A percentile compares a stretch with the other conserved stretches of the same genome.
phyloP scores from a whole-genome alignment of 2,888 invertebrate genomes.

The Helleia helle region DNA sequence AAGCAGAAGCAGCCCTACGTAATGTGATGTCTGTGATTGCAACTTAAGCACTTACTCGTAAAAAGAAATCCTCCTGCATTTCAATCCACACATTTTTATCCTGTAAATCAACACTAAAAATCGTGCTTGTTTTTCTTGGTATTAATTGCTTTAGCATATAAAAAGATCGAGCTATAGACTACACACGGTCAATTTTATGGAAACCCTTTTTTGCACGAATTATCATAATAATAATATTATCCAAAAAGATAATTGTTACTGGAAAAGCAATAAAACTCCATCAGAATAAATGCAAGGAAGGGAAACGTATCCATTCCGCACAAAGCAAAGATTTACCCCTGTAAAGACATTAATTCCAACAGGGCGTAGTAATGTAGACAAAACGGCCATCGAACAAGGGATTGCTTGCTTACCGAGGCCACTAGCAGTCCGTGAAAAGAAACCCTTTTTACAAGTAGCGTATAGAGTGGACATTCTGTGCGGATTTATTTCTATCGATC shows the following conservation, averaged over 20 bases:
- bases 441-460: constrained; percentile 44
- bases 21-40: no score
- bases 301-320: constrained; percentile 28
- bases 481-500: not conserved
- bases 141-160: no score
- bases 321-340: constrained; percentile 36
- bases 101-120: no score
- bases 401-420: constrained; percentile 26
- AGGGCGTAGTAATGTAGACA: constrained; percentile 40
- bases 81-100: no score
- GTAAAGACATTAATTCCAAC: constrained; percentile 51
- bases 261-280: constrained; percentile 3
- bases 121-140: no score
- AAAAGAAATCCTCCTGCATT: no score
- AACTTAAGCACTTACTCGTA: no score
- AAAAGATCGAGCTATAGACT: no score
- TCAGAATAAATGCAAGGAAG: constrained; percentile 15
- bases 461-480: constrained; percentile 13
- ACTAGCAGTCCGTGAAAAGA: constrained; percentile 48
- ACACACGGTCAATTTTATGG: no score
- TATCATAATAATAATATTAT: no score
- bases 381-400: constrained; percentile 31
- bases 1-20: no score
- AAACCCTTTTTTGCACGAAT: no score
- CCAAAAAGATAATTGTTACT: not conserved